Evolutionary conservation across 2,888 invertebrate species (phyloP), one percentile per base, ranked within the genome.

Genomic region (Stictocephala bisonia): DNA sequence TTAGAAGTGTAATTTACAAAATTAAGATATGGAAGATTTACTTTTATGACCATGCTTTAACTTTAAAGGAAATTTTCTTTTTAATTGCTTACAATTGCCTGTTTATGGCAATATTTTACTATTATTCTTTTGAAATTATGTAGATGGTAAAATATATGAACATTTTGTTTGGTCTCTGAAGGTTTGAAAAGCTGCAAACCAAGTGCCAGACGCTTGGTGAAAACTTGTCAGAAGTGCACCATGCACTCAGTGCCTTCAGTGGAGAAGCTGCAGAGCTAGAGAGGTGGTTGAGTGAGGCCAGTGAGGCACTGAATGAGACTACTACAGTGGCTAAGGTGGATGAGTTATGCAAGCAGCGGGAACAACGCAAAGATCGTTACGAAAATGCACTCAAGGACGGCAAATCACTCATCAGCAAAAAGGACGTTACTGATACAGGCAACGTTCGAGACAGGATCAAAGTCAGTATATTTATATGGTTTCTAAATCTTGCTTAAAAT

Each of bases 371-470:
- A 6, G 84, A 85, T 1, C 85, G 90, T 27, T 90, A 93, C 75
- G 96, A 96, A 77, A 91, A 92, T 77, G 91, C 93, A 75, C 87
- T 96, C 7, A 88, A 89, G n/a, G 89, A 88, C 77, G 96, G 96
- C 69, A 94, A 93, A 82, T 91, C 90, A 68, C 85, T 96, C 71
- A 88, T 95, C 66, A 86, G 90, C 9, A 92, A 93, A 86, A 93
- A 95, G 79, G 96, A 96, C 81, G 93, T 96, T 53, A 95, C 95
- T 0, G 96, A 96, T 82, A 93, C 93, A 0, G 91, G 91, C 41
- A 89, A 89, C 1, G 89, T 95, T 11, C 88, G 95, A 31, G 96
- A 96, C 83, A 90, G 91, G 79, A 91, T 96, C 81, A 95, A 95
- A 86, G 86, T 86, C 75, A 73, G 58, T 72, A 13, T n/a, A n/a